These are phyloP conservation scores for Momotus momota DNA, from an alignment of 2,797 vertebrate species.

Conservation along the genomic window DNA sequence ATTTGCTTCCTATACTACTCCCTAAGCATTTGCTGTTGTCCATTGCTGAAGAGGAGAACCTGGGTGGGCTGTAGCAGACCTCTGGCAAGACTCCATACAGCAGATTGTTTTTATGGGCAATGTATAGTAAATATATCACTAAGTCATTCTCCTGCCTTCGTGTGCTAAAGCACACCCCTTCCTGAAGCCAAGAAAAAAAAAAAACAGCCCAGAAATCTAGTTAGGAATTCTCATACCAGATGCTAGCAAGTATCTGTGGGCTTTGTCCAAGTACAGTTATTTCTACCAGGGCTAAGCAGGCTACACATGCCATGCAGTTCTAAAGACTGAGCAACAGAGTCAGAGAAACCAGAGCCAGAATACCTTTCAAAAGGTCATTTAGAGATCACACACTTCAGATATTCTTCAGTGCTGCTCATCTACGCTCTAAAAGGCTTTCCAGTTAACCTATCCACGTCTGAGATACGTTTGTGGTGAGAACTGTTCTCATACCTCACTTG, in stretches of 20 bases:
- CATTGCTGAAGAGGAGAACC: not conserved
- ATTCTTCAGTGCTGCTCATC: not conserved
- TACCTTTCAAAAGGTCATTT: not conserved
- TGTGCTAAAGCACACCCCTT: not conserved
- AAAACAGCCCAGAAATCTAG: not conserved
- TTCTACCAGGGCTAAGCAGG: not conserved
- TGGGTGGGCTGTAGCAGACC: not conserved
- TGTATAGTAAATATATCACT: not conserved
- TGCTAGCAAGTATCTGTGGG: slow-evolving; percentile 2
- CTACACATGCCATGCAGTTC: not conserved
- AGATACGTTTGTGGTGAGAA: not conserved
- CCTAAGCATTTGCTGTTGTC: fast-evolving
- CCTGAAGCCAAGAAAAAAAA: not conserved
- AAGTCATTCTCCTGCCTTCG: not conserved
- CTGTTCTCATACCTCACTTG: not conserved
- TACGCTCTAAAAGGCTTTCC: not conserved
- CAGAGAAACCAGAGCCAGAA: not conserved
- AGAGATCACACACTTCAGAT: not conserved
- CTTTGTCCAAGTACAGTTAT: not conserved
- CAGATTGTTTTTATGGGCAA: not conserved
- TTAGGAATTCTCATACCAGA: slow-evolving; percentile 26
- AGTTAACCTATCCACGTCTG: not conserved
- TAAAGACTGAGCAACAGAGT: not conserved
- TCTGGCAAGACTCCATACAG: slow-evolving; percentile 3
- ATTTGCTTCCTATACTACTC: not conserved